A percentile compares a stretch with the other conserved stretches of the same genome.
These are phyloP conservation scores for Ophonus ardosiacus DNA, from an alignment of 2,888 invertebrate species.

Conservation along the genomic window DNA sequence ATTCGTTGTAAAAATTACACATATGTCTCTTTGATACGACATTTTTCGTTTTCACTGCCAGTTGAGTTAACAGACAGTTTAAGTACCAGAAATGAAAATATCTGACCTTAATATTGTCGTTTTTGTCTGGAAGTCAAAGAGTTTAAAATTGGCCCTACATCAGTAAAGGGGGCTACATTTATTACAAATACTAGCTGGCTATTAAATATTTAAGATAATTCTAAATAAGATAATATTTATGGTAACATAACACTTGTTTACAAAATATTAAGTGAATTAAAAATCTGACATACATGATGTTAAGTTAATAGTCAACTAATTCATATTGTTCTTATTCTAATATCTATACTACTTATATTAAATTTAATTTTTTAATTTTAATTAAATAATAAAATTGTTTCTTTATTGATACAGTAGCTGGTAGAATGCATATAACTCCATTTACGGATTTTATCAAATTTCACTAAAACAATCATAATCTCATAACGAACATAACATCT, in stretches of 20 bases:
- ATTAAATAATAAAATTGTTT: slow-evolving; percentile 1
- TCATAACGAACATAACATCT: slow-evolving; percentile 13
- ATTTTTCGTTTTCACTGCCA: too few species aligned
- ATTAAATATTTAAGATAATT: background rate
- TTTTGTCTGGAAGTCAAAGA: too few species aligned
- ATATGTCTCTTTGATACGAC: too few species aligned
- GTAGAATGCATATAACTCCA: background rate
- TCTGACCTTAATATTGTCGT: too few species aligned
- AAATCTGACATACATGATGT: background rate
- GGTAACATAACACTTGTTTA: background rate
- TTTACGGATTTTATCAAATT: slow-evolving; percentile 15
- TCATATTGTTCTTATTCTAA: background rate
- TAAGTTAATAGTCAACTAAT: background rate
- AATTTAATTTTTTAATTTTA: background rate
- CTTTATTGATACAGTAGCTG: slow-evolving; percentile 28
- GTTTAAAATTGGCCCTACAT: too few species aligned
- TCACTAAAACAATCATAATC: slow-evolving; percentile 21
- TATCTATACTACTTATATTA: background rate
- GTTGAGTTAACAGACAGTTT: too few species aligned
- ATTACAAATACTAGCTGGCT: background rate
- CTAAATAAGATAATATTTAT: background rate
- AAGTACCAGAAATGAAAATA: too few species aligned
- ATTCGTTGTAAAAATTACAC: too few species aligned
- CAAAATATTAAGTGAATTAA: background rate
- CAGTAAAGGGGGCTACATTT: background rate